Percentiles rank a stretch among this genome's conserved stretches.
Evolutionary conservation across 2,113 vertebrate genomes (phyloP).

Genomic region (Microtus oregoni): DNA sequence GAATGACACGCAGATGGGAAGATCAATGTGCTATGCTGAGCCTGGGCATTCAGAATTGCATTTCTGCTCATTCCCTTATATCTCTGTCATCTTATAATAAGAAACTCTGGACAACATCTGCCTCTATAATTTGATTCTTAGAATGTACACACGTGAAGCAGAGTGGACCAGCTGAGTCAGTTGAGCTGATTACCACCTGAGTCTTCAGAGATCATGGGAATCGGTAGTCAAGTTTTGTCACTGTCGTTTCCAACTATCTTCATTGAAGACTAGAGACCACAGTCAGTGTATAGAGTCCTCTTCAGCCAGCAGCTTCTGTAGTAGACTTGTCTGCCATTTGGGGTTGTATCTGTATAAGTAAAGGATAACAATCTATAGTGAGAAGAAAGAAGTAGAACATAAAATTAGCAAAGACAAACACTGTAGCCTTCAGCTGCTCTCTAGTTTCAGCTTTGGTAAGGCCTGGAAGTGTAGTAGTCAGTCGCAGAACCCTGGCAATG

Average conservation of each 20-base stretch:
- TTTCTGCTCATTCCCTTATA: not conserved
- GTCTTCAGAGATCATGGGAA: not conserved
- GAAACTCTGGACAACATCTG: not conserved
- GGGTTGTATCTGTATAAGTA: not conserved
- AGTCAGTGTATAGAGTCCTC: not conserved
- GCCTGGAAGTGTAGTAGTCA: not conserved
- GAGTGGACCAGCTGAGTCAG: not conserved
- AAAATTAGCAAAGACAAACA: not conserved
- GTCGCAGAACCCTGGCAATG: not conserved
- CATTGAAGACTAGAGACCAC: not conserved
- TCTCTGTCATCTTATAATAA: not conserved
- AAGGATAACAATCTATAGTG: not conserved
- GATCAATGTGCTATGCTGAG: not conserved
- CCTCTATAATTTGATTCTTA: not conserved
- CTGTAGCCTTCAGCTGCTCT: not conserved
- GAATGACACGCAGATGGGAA: not conserved
- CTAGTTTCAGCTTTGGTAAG: conserved; percentile 4
- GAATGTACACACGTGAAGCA: not conserved
- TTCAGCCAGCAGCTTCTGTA: not conserved
- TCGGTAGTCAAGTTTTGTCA: not conserved
- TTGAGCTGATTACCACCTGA: not conserved
- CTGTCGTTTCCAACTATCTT: conserved; percentile 5
- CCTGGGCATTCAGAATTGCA: not conserved
- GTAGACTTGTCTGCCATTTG: conserved; percentile 10
- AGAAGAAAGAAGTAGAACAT: not conserved